Evolutionary conservation across 2,797 vertebrate species (phyloP).

Genomic region (Mastacembelus armatus): DNA sequence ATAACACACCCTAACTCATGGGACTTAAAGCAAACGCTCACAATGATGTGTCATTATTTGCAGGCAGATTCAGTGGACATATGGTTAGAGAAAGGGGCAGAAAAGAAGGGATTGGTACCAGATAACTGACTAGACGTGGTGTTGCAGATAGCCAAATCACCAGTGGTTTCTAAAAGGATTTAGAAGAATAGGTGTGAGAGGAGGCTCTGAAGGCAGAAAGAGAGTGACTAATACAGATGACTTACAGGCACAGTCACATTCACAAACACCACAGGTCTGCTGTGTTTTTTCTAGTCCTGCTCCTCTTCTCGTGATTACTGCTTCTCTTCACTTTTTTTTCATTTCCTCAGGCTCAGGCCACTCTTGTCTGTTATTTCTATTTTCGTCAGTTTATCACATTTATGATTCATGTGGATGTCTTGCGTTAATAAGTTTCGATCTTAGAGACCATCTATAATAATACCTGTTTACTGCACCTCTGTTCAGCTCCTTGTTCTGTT

Average conservation of each 20-base stretch:
- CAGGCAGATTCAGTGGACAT: conserved; percentile 47
- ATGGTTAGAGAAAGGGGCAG: conserved; percentile 37
- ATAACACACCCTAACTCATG: conserved; percentile 40
- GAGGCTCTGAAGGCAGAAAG: conserved; percentile 3
- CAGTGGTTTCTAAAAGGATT: conserved; percentile 21
- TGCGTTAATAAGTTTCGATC: not conserved
- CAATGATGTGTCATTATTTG: conserved; percentile 54
- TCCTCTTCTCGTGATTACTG: not conserved
- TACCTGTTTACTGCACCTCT: conserved; percentile 17
- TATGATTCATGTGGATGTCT: conserved; percentile 9
- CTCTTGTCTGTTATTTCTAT: conserved; percentile 26
- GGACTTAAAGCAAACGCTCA: conserved; percentile 46
- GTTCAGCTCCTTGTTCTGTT: conserved; percentile 10
- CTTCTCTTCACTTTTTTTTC: not conserved
- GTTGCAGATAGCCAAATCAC: conserved; percentile 11
- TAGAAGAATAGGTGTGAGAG: conserved; percentile 2
- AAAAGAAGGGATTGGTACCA: conserved; percentile 31
- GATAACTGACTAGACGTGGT: conserved; percentile 37
- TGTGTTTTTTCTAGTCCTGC: conserved; percentile 16
- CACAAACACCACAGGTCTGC: not conserved
- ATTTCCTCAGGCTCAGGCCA: not conserved
- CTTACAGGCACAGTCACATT: conserved; percentile 3
- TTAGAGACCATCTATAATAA: conserved; percentile 5
- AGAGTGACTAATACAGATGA: conserved; percentile 27
- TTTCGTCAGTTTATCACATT: conserved; percentile 12